Conservation (phyloP, 2,888 invertebrate genomes). For the Habroteleia sp. region DNA sequence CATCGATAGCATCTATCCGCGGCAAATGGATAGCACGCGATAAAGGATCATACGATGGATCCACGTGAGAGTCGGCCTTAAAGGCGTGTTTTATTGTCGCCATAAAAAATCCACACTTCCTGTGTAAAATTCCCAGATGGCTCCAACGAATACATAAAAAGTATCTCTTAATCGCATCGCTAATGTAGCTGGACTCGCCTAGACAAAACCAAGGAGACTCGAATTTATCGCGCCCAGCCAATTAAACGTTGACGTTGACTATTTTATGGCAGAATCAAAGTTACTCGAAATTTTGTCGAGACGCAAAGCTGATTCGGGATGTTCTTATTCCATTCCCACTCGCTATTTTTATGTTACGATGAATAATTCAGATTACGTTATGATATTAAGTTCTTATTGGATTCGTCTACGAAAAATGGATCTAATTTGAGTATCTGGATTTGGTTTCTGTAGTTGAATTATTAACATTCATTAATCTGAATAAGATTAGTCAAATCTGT, state of each 20-base stretch:
- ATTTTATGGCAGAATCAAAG: constrained; percentile 33
- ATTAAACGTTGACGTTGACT: constrained; percentile 53
- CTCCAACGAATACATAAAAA: constrained; percentile 47
- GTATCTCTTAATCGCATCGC: constrained; percentile 50
- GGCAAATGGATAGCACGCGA: constrained; percentile 50
- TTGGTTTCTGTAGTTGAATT: too few relatives aligned
- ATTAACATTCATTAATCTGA: too few relatives aligned
- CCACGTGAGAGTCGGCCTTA: constrained; percentile 30
- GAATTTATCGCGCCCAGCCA: constrained; percentile 43
- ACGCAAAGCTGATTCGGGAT: too few relatives aligned
- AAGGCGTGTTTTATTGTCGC: constrained; percentile 50
- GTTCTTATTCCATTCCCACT: too few relatives aligned
- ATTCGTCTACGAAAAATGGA: too few relatives aligned
- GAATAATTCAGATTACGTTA: too few relatives aligned
- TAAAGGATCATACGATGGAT: constrained; percentile 31
- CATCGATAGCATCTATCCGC: constrained; percentile 50
- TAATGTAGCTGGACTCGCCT: constrained; percentile 48
- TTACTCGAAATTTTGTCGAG: constrained; percentile 8
- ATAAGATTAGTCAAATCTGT: too few relatives aligned
- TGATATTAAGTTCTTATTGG: too few relatives aligned
- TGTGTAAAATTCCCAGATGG: constrained; percentile 51
- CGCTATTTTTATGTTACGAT: too few relatives aligned
- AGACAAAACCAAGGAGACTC: constrained; percentile 29
- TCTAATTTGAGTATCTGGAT: too few relatives aligned
- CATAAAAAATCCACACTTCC: constrained; percentile 60